Base-by-base conservation (phyloP, 2,888 invertebrate species). In the Hydropsyche betteni region DNA sequence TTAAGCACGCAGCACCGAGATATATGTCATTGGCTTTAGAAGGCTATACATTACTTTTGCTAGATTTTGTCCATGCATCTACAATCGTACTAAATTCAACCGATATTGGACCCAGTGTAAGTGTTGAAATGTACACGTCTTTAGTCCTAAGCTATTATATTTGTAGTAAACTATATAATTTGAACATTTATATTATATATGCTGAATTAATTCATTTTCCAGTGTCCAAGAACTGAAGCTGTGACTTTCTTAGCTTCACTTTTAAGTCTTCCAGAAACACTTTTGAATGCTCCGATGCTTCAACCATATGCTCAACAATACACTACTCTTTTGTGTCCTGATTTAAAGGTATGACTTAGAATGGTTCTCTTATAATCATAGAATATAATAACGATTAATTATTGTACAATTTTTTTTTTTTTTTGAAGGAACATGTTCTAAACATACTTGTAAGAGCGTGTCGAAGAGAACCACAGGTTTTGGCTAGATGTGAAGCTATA, bases 21-120 rank as follows among this genome's bases (percentile, higher is more conserved):
- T 93, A 97, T 84, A 90, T 97, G 79, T 95, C 96, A 58, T 86
- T 96, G 50, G 92, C 95, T 79, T 87, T 98, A 64, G 96, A 96
- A 55, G 98, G 98, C 0, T 94, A 94, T 81, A 94, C 96, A 0
- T 87, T 98, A 74, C 87, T 98, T 1, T 86, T 96, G 70, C 86
- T 96, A 74, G 97, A 98, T 87, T 93, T 97, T 81, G 93, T 98
- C 51, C 94, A 95, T 82, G 97, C 97, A 7, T 94, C 96, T 80
- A 94, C 95, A 77, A 91, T 94, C 24, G 91, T 98, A 78, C 88
- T 97, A 76, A 94, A 94, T 81, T 93, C 93, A 14, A 89, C 91
- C 12, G 96, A 96, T 82, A 89, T 93, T 76, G 89, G 90, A 64
- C 87, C 89, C 55, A 84, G 86, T 80, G 88, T 88, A 55, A 83